Percentiles rank a stretch among this genome's conserved stretches.
Evolutionary conservation across 1,140 invertebrate genomes (phyloP).

Genomic region (Globodera ellingtonae): DNA sequence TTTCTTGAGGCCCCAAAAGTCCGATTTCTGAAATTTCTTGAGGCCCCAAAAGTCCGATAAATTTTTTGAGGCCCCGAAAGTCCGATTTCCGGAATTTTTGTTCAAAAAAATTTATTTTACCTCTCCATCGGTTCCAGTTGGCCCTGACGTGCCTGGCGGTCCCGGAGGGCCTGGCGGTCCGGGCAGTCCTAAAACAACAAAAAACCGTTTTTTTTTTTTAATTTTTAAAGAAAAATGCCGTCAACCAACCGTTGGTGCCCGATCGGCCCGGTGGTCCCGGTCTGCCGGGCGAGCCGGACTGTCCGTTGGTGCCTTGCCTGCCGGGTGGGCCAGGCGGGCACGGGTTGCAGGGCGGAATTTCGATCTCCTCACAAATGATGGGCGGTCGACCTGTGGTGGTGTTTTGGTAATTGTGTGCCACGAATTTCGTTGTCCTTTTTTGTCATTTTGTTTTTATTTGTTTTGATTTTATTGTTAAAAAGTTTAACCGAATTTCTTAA

Average conservation of each 20-base stretch:
- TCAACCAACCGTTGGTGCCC: conserved; percentile 31
- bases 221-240: too few relatives aligned
- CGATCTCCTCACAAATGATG: conserved; percentile 62
- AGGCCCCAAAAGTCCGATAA: too few relatives aligned
- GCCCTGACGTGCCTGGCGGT: conserved; percentile 32
- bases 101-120: neutral
- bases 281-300: conserved; percentile 38
- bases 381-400: conserved; percentile 47
- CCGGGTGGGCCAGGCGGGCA: conserved; percentile 51
- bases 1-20: too few relatives aligned
- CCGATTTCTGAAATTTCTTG: too few relatives aligned
- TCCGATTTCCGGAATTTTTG: too few relatives aligned
- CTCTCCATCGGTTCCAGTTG: conserved; percentile 31
- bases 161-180: conserved; percentile 35
- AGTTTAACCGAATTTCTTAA: too few relatives aligned
- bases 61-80: too few relatives aligned
- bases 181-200: conserved; percentile 33
- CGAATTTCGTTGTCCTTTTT: too few relatives aligned
- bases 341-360: conserved; percentile 61
- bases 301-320: conserved; percentile 26
- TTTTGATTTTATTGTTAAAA: too few relatives aligned
- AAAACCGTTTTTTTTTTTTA: too few relatives aligned
- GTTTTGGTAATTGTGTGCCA: neutral
- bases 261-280: conserved; percentile 32
- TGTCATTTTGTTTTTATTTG: too few relatives aligned